These are phyloP conservation scores for Drosophila meridionalis DNA, from an alignment of 2,888 invertebrate species.

Conservation along the genomic window DNA sequence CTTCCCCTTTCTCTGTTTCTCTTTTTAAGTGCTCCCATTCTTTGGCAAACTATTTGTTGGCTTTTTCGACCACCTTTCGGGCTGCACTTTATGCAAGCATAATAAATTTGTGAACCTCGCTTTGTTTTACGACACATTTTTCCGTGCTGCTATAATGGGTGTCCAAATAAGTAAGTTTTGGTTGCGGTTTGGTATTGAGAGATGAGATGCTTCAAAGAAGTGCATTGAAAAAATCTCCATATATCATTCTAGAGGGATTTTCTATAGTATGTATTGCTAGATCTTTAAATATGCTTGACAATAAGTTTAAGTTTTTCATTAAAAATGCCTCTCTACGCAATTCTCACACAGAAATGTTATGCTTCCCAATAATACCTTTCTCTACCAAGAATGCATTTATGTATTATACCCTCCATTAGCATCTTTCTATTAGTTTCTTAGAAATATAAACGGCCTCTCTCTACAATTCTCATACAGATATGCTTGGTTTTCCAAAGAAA, in stretches of 20 bases:
- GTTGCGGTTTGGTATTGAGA: background rate
- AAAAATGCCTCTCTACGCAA: background rate
- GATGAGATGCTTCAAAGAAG: background rate
- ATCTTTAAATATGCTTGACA: background rate
- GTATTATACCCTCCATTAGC: background rate
- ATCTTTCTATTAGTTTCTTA: background rate
- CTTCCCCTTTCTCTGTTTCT: constrained; percentile 17
- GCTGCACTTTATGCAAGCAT: constrained; percentile 48
- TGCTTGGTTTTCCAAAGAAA: too few species aligned
- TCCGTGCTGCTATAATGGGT: constrained; percentile 22
- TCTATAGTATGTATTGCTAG: background rate
- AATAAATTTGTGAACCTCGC: constrained; percentile 36
- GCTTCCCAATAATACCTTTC: background rate
- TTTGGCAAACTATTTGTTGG: constrained; percentile 29
- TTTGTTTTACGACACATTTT: constrained; percentile 33
- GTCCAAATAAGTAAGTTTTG: constrained; percentile 8
- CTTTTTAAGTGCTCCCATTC: constrained; percentile 51
- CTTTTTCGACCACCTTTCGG: constrained; percentile 13
- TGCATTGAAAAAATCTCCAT: background rate
- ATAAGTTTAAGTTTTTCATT: background rate
- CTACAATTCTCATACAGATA: background rate
- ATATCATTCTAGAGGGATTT: too few species aligned
- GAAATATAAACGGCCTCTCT: background rate
- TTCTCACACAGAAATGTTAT: background rate
- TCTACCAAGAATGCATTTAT: background rate